Evolutionary conservation across 1,140 invertebrate species (phyloP).

Genomic region (Aphelinus certus): DNA sequence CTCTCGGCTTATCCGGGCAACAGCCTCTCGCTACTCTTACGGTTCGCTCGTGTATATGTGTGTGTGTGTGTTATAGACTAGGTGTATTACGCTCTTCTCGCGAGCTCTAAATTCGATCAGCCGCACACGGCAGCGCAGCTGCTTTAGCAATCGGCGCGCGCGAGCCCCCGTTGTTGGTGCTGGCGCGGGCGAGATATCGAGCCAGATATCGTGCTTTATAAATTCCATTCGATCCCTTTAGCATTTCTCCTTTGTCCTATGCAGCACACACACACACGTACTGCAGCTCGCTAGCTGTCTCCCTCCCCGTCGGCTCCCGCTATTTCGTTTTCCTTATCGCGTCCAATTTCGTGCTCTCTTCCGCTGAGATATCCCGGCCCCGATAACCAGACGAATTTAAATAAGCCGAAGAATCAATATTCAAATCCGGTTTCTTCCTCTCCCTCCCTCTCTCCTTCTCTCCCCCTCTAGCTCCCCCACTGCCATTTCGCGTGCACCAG

Average conservation of each 20-base stretch:
- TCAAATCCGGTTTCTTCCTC: conserved; percentile 33
- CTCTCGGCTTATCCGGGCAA: background rate
- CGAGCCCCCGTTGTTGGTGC: background rate
- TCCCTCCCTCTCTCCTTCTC: background rate
- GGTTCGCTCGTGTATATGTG: background rate
- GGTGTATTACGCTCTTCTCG: background rate
- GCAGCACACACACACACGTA: background rate
- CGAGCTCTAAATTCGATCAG: conserved; percentile 36
- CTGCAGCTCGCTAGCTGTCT: background rate
- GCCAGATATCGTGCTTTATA: conserved; percentile 41
- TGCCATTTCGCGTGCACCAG: too few species aligned
- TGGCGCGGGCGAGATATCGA: conserved; percentile 46
- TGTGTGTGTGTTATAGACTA: background rate
- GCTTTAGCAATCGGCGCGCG: background rate
- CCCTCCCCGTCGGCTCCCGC: conserved; percentile 2
- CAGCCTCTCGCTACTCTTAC: background rate
- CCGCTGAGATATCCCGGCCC: conserved; percentile 9
- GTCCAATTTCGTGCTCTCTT: conserved; percentile 37
- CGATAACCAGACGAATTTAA: conserved; percentile 40
- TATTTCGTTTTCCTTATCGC: conserved; percentile 38
- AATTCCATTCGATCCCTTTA: conserved; percentile 37
- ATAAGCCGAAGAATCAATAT: conserved; percentile 42
- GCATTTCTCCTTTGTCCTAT: conserved; percentile 39
- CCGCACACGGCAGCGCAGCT: background rate
- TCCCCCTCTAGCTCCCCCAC: background rate